Evolutionary conservation across 2,113 vertebrate species (phyloP).

Genomic region (cattle (Bos taurus)): DNA sequence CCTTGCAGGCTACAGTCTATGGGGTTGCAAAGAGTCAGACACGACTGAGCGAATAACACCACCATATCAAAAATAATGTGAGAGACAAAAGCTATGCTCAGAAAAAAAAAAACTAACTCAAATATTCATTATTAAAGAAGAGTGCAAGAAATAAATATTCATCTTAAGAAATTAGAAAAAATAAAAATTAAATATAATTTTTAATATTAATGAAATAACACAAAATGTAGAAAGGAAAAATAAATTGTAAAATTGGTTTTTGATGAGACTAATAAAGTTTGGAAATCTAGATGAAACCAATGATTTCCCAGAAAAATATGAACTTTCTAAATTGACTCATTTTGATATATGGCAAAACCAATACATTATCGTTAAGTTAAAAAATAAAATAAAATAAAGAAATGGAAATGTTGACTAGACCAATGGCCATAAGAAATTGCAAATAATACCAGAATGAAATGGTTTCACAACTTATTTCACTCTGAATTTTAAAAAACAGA

Average conservation of each 20-base stretch:
- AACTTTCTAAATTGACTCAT: neutral
- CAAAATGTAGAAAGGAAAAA: neutral
- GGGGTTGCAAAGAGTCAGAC: neutral
- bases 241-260: neutral
- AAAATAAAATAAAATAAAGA: neutral
- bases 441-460: neutral
- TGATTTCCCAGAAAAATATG: neutral
- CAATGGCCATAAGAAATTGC: neutral
- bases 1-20: neutral
- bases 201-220: neutral
- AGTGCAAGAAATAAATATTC: neutral
- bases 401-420: neutral
- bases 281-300: neutral
- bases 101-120: neutral
- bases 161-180: neutral
- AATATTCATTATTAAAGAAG: neutral
- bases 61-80: neutral
- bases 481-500: neutral
- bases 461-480: neutral
- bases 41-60: neutral
- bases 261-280: neutral
- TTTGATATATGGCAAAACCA: too few relatives aligned
- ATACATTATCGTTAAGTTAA: too few relatives aligned
- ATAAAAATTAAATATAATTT: neutral
- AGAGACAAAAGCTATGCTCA: neutral